Evolutionary conservation across 2,113 vertebrate genomes (phyloP), one percentile per base, ranked within the genome.

Genomic region (Callopanchax toddi): DNA sequence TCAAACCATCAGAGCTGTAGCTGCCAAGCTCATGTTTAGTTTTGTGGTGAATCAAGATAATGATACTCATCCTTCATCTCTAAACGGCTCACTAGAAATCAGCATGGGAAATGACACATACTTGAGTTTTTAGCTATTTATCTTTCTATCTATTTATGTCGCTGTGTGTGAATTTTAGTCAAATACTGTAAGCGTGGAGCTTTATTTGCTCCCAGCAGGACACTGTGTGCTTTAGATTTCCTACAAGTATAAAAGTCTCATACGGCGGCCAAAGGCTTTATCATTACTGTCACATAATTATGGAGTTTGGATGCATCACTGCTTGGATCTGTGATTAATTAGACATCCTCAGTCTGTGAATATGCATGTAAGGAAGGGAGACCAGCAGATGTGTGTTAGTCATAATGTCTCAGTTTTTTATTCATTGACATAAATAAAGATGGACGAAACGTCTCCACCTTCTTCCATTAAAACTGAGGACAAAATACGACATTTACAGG

Each of bases 1-100:
- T 83, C 77, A 74, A 78, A 71, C 79, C 46, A 32, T 75, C 63
- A 57, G 62, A 74, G 74, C 42, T 68, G 64, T 75, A 43, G 70
- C 74, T 54, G 74, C 52, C 45, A 53, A 66, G 58, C 71, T 67
- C 72, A 67, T 58, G 50, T 63, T 85, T 72, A 55, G 46, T 57
- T 76, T 74, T 62, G 44, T 58, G 56, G 46, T 61, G 37, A 43
- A 8, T 73, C 34, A 55, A 37, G 26, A 74, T 57, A 59, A 75
- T 71, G 61, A 82, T 43, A 22, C 48, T 50, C 18, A 54, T 42
- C 17, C 52, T n/a, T n/a, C n/a, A n/a, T n/a, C n/a, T n/a, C n/a
- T n/a, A n/a, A n/a, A n/a, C n/a, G n/a, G n/a, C n/a, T n/a, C n/a
- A n/a, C 44, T 64, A 25, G 22, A 72, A 70, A 70, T 65, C 59